Evolutionary conservation across 2,888 invertebrate species (phyloP).

Genomic region (Eulithis testata): DNA sequence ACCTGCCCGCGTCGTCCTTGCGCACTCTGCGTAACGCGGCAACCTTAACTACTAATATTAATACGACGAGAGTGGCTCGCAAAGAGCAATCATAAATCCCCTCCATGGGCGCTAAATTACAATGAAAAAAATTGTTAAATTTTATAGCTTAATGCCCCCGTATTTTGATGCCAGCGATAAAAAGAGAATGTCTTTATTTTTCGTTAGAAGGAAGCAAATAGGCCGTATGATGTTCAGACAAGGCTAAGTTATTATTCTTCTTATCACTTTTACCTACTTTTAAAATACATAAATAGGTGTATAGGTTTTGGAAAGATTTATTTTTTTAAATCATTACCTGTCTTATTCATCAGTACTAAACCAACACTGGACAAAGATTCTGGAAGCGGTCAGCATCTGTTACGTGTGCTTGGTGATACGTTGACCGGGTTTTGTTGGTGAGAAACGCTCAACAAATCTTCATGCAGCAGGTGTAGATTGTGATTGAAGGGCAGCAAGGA

Average conservation of each 20-base stretch:
- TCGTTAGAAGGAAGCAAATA: slow-evolving; percentile 41
- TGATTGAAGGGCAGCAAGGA: too few relatives aligned
- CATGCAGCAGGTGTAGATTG: too few relatives aligned
- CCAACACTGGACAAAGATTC: too few relatives aligned
- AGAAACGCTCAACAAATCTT: too few relatives aligned
- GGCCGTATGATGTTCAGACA: slow-evolving; percentile 40
- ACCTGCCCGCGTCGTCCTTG: slow-evolving; percentile 35
- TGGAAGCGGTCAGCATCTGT: too few relatives aligned
- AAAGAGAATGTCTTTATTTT: slow-evolving; percentile 42
- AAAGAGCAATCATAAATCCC: slow-evolving; percentile 58
- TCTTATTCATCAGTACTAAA: too few relatives aligned
- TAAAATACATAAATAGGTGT: too few relatives aligned
- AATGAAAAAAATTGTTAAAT: slow-evolving; percentile 52
- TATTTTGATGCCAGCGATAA: slow-evolving; percentile 43
- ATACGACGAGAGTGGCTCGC: slow-evolving; percentile 49
- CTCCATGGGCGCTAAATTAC: slow-evolving; percentile 54
- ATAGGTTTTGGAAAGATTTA: slow-evolving; percentile 23
- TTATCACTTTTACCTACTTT: background rate
- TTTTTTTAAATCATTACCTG: too few relatives aligned
- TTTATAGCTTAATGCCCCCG: slow-evolving; percentile 43
- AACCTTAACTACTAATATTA: slow-evolving; percentile 48
- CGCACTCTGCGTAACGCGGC: slow-evolving; percentile 16
- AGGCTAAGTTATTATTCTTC: slow-evolving; percentile 26
- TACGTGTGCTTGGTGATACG: too few relatives aligned
- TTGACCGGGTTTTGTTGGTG: too few relatives aligned